Conservation (phyloP, 2,888 invertebrate species). For the Biston betularia region DNA sequence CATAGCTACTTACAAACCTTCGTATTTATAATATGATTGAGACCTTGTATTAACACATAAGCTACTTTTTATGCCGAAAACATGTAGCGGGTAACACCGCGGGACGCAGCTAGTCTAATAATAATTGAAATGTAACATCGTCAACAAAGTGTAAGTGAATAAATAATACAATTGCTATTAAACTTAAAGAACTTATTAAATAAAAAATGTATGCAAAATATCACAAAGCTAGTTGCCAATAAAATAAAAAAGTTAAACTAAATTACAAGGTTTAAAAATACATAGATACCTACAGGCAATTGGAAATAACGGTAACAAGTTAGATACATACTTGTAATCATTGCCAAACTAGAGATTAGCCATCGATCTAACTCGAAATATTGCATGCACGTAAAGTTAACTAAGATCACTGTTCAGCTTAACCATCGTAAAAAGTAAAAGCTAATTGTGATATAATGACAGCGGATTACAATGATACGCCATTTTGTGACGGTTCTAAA, state of each 20-base stretch:
- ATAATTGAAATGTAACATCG: too few species aligned
- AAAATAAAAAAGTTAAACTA: slow-evolving; percentile 1
- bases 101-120: too few species aligned
- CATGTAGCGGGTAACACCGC: too few species aligned
- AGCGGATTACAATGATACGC: slow-evolving; percentile 51
- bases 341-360: slow-evolving; percentile 12
- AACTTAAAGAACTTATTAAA: too few species aligned
- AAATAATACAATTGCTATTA: too few species aligned
- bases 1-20: not conserved
- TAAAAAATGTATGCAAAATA: not conserved
- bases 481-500: slow-evolving; percentile 39
- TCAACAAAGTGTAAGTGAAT: too few species aligned
- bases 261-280: slow-evolving; percentile 6
- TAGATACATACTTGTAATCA: not conserved
- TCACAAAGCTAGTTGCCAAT: not conserved
- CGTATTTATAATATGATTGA: too few species aligned
- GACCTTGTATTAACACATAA: too few species aligned
- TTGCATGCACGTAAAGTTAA: slow-evolving; percentile 41
- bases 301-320: slow-evolving; percentile 5
- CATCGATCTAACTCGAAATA: slow-evolving; percentile 32
- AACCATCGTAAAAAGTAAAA: slow-evolving; percentile 58
- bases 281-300: not conserved
- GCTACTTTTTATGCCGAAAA: too few species aligned
- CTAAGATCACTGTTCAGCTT: slow-evolving; percentile 38
- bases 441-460: slow-evolving; percentile 55